phyloP scores from a whole-genome alignment of 2,797 vertebrate species.

The Hoplostethus mediterraneus region DNA sequence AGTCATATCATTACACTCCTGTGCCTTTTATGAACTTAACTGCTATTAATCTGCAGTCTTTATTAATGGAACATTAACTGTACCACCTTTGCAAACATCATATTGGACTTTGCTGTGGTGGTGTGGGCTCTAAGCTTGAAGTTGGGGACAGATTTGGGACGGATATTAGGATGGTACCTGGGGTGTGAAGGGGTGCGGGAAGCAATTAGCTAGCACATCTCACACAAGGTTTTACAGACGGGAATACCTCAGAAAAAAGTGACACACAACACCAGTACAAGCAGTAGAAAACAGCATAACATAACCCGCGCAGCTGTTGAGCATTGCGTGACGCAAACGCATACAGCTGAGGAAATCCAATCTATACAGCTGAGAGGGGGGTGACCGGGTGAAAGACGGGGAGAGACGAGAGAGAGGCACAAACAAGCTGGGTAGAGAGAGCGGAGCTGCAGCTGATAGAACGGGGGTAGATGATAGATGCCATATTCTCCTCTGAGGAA shows the following conservation, averaged over 20 bases:
- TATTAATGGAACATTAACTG: not conserved
- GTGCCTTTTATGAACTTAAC: not conserved
- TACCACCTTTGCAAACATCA: slow-evolving; percentile 10
- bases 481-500: slow-evolving; percentile 32
- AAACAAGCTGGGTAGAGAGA: not conserved
- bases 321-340: not conserved
- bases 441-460: not conserved
- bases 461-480: not conserved
- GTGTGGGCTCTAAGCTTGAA: slow-evolving; percentile 20
- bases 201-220: slow-evolving; percentile 44
- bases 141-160: slow-evolving; percentile 28
- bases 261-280: slow-evolving; percentile 20
- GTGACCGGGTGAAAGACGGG: slow-evolving; percentile 19
- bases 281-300: slow-evolving; percentile 29
- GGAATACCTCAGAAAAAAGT: slow-evolving; percentile 34
- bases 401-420: slow-evolving; percentile 10
- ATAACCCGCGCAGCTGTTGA: slow-evolving; percentile 50
- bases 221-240: slow-evolving; percentile 6
- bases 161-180: slow-evolving; percentile 32
- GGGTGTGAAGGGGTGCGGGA: slow-evolving; percentile 51
- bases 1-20: not conserved
- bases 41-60: not conserved
- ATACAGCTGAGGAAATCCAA: slow-evolving; percentile 52
- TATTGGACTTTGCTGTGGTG: slow-evolving; percentile 29
- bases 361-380: not conserved